Evolutionary conservation across 2,797 vertebrate genomes (phyloP), one percentile per base, ranked within the genome.

Genomic region (Thaleichthys pacificus): DNA sequence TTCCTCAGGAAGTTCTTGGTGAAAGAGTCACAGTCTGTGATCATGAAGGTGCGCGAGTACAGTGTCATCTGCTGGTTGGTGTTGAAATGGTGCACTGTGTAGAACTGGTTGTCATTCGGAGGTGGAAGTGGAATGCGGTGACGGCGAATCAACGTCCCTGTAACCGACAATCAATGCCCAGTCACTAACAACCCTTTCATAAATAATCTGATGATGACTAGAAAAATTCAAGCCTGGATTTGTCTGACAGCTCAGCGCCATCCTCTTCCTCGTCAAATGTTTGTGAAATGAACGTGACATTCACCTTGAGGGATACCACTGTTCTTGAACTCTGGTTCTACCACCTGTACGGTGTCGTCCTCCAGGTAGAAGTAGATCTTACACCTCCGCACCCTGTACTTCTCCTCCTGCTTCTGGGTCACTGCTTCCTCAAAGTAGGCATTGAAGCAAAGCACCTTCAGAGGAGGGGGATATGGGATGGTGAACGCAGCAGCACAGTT

Each of bases 301-400:
- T 82, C 92, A 98, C 97, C 97, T 94, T 97, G 96, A 83, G 66
- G 80, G 47, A 97, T 90, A 76, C 95, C 95, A 24, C 96, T 97
- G 75, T 99, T 96, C 91, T 92, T 93, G 75, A 89, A 28, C 61
- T 80, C 67, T 0, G 95, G 95, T 88, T 99, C 97, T 84, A 93
- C 86, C 76, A 98, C 96, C 90, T 96, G 91, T 82, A 98, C 93
- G 79, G 96, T 98, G 77, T 96, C 95, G 82, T 98, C 96, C 85
- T 98, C 97, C 82, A 88, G 91, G 89, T 93, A 96, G 88, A 96
- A 98, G 87, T 91, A 95, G 89, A 98, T 97, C 78, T 96, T 95
- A 85, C 94, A 96, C 30, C 87, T 89, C 84, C 96, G 93, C 83
- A 98, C 91, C 85, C 95, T 92, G 74, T 92, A 90, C 0, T 70